Conservation (phyloP, 37 sponge, comb jelly and placozoan genomes). For the Oscarella lobularis region DNA sequence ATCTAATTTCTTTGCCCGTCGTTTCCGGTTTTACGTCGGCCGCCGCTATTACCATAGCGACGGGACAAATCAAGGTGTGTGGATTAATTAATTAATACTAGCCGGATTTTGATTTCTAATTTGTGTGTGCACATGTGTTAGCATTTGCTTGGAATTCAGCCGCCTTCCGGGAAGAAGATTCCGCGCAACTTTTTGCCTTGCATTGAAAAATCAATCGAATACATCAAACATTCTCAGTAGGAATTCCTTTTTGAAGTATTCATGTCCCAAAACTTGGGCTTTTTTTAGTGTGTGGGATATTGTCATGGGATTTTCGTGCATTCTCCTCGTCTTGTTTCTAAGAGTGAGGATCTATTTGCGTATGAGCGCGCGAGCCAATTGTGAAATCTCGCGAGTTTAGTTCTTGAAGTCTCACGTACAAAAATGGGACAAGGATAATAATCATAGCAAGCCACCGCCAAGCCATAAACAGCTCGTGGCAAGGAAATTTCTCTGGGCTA, state of each 20-base stretch:
- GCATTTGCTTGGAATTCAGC: background rate
- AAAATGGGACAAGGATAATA: background rate
- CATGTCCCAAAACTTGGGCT: too few relatives aligned
- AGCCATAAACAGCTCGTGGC: slow-evolving; percentile 14
- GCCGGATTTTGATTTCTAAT: background rate
- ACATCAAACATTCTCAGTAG: slow-evolving; percentile 8
- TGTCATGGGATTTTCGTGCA: slow-evolving; percentile 44
- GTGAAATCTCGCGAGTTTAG: background rate
- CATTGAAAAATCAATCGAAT: slow-evolving; percentile 11
- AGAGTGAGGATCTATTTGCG: slow-evolving; percentile 31
- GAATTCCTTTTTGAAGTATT: too few relatives aligned
- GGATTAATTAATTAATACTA: background rate
- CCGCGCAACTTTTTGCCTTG: background rate
- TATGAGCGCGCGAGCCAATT: slow-evolving; percentile 2
- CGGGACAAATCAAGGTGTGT: slow-evolving; percentile 64
- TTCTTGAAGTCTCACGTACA: background rate
- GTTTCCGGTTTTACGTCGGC: slow-evolving; percentile 97
- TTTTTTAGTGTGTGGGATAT: slow-evolving; percentile 43
- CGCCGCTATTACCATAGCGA: slow-evolving; percentile 86
- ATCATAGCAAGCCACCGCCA: background rate
- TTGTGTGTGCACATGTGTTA: background rate
- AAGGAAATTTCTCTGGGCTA: slow-evolving; percentile 52
- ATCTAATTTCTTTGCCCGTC: slow-evolving; percentile 83
- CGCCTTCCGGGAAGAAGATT: background rate
- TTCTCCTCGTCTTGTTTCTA: slow-evolving; percentile 34